Evolutionary conservation across 92 coral and sea anemone species (phyloP).

Genomic region (Meandrina meandrites): DNA sequence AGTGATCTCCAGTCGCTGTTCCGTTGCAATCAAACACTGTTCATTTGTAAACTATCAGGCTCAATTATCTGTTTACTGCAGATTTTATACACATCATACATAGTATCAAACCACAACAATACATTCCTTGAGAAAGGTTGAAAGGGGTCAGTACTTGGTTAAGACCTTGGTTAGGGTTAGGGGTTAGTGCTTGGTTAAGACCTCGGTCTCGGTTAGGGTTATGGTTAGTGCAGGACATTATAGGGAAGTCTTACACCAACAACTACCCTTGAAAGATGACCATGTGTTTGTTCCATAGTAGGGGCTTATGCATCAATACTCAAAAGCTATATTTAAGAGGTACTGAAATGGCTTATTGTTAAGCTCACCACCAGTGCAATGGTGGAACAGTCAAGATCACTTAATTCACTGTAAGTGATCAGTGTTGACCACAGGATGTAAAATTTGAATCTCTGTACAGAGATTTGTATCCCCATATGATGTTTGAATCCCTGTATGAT

Average conservation of each 20-base stretch:
- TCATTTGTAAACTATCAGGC: not conserved
- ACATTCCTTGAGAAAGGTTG: no score
- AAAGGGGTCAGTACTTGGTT: not conserved
- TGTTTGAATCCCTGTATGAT: not conserved
- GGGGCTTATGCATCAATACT: no score
- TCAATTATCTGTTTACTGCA: not conserved
- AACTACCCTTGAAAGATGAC: no score
- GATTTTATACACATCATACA: not conserved
- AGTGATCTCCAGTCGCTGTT: constrained; percentile 20
- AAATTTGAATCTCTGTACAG: not conserved
- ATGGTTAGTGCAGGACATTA: no score
- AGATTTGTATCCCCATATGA: not conserved
- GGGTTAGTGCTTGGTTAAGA: no score
- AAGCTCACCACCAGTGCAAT: not conserved
- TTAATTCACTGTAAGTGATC: not conserved
- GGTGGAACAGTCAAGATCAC: not conserved
- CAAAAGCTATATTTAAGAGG: not conserved
- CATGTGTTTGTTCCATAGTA: no score
- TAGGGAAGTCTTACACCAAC: no score
- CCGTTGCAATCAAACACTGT: not conserved
- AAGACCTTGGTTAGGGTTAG: no score
- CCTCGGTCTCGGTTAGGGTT: no score
- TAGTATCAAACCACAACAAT: not conserved
- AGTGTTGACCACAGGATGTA: not conserved
- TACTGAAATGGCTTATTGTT: not conserved